Base-by-base conservation (phyloP, 2,797 vertebrate genomes). In the Malurus splendens region DNA sequence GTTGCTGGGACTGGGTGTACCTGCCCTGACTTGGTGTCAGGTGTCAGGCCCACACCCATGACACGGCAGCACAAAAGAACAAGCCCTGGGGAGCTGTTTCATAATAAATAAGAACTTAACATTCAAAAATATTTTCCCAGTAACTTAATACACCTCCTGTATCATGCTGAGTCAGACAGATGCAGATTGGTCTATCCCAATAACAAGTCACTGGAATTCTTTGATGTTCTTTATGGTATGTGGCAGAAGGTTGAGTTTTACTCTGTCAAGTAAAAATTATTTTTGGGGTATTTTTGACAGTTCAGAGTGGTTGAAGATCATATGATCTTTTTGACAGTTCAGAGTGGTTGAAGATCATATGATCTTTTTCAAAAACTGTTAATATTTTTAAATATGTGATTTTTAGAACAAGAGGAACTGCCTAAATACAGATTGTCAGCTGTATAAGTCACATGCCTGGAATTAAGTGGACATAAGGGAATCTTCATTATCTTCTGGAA, bases 1-100 rank as follows among this genome's bases (percentile, higher is more conserved):
- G 1, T 32, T 4, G 0, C 4, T 3, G 14, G 41, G 47, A 24
- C 36, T 2, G 30, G 4, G 13, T 16, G 33, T 56, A 32, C 65
- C 57, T 64, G 78, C 25, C 39, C 64, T 60, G 82, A 18, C 54
- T 10, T 12, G 57, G 47, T 67, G 72, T 36, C 78, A 18, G 10
- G 44, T n/a, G 51, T 70, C 64, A 62, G 61, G 41, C 25, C 60
- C n/a, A 41, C 28, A 11, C 22, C 52, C 36, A 5, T 12, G 51
- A 39, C 62, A 54, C 5, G 4, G 50, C 67, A 61, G 77, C 1
- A 2, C 41, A 11, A 14, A 44, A 55, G 38, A 71, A 67, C 54
- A 14, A 52, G 36, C 62, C 64, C 38, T 3, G 4, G 12, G 38
- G 68, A 79, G 23, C 20, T 51, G 32, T 54, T 87, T 64, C 39